Conservation (phyloP, 2,113 vertebrate species). For the Alligator mississippiensis region DNA sequence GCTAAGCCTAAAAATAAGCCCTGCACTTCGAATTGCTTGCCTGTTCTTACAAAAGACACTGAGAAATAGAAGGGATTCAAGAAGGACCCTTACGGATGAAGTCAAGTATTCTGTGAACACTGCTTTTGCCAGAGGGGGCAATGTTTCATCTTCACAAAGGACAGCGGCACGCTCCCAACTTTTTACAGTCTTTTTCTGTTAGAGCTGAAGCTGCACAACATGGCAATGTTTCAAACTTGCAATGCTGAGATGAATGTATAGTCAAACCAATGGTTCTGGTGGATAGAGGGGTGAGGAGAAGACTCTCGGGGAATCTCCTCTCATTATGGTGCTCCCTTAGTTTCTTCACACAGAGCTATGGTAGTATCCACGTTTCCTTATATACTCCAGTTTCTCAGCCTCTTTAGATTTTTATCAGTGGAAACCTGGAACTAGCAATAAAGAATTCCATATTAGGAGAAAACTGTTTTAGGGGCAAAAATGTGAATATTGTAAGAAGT, state of each 20-base stretch:
- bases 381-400: not conserved
- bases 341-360: slow-evolving; percentile 35
- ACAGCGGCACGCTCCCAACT: slow-evolving; percentile 31
- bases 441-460: not conserved
- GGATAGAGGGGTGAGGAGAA: not conserved
- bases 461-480: not conserved
- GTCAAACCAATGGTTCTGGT: not conserved
- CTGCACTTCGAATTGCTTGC: slow-evolving; percentile 71
- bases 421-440: not conserved
- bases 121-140: slow-evolving; percentile 13
- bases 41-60: slow-evolving; percentile 70
- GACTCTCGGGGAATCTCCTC: not conserved
- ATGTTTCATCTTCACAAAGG: slow-evolving; percentile 29
- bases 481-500: not conserved
- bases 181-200: slow-evolving; percentile 2
- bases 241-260: not conserved
- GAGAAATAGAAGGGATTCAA: slow-evolving; percentile 37
- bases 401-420: not conserved
- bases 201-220: slow-evolving; percentile 2
- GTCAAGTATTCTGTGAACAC: slow-evolving; percentile 35
- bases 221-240: slow-evolving; percentile 34
- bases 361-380: not conserved
- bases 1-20: slow-evolving; percentile 81
- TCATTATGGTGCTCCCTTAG: slow-evolving; percentile 44
- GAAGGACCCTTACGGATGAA: slow-evolving; percentile 3